Base-by-base conservation (phyloP, 2,888 invertebrate genomes). In the Drosophila meridionalis region DNA sequence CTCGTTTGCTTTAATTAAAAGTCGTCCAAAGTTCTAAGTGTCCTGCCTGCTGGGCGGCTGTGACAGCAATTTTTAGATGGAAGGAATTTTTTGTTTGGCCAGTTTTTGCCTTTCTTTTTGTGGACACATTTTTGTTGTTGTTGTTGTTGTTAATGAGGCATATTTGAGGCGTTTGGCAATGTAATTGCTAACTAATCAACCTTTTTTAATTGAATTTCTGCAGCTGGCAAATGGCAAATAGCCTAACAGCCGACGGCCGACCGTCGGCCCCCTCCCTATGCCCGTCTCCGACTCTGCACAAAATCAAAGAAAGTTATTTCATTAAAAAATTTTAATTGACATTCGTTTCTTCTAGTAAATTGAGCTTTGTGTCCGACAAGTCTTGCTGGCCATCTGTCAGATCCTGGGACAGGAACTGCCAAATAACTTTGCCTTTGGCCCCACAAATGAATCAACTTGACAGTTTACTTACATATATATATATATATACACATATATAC, bases 281-380 rank as follows among this genome's bases (percentile, higher is more conserved):
- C 11, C 38, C 28, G 8, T 32, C 9, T 9, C 12, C n/a, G 0
- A 26, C 3, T 8, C 52, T 30, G 2, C 12, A 3, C 8, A 55
- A 86, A 87, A 84, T 84, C 84, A 87, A 83, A 77, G 77, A 84
- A 84, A 84, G 84, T 84, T 84, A 84, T 84, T 84, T 84, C 84
- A 84, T 84, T 84, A 87, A 83, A 84, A 84, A 84, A 87, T 87
- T 84, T 84, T 84, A 87, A 84, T 84, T 84, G 84, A 84, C 84
- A 84, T 82, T 84, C 82, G 84, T 84, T 84, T 50, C 84, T 84
- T 82, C 80, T 75, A 78, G 69, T 80, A 87, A 84, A 84, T 84
- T 87, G 83, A 87, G 87, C 84, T 80, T 78, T 86, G 73, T 82
- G 82, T 75, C 85, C 72, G 61, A 32, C 50, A 32, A 50, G 50